Percentiles rank a stretch among this genome's conserved stretches.
phyloP scores from a whole-genome alignment of 2,113 vertebrate species.

The Parus major region DNA sequence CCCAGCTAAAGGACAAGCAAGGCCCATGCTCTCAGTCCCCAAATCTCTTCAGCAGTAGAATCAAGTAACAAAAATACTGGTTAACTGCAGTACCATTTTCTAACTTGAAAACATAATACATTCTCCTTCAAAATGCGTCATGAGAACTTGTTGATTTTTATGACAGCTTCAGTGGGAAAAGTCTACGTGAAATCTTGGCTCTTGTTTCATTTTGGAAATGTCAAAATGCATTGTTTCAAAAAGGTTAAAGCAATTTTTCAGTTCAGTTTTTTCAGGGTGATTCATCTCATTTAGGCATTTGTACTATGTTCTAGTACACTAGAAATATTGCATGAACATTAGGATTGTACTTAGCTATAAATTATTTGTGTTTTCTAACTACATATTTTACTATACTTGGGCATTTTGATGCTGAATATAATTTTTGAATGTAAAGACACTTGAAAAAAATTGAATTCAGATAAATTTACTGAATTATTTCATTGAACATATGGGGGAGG shows the following conservation, averaged over 20 bases:
- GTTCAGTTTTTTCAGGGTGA: slow-evolving; percentile 6
- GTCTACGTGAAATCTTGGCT: not conserved
- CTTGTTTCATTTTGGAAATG: slow-evolving; percentile 30
- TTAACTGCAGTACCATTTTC: not conserved
- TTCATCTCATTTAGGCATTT: slow-evolving; percentile 15
- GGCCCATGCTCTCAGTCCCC: not conserved
- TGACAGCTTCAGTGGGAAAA: slow-evolving; percentile 27
- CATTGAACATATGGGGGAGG: not conserved
- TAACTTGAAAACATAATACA: not conserved
- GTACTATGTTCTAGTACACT: not conserved
- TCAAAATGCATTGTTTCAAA: slow-evolving; percentile 43
- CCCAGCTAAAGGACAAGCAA: not conserved
- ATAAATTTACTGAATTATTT: not conserved
- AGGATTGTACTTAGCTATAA: not conserved
- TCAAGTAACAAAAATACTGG: not conserved
- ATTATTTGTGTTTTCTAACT: not conserved
- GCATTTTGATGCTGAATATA: not conserved
- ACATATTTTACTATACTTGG: not conserved
- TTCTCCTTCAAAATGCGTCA: not conserved
- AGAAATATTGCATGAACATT: not conserved
- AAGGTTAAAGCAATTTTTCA: slow-evolving; percentile 51
- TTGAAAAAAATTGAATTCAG: not conserved
- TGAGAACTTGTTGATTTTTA: slow-evolving; percentile 5
- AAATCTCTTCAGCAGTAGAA: not conserved
- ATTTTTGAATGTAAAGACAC: not conserved